phyloP scores from a whole-genome alignment of 2,888 invertebrate species.

The Cactoblastis cactorum region DNA sequence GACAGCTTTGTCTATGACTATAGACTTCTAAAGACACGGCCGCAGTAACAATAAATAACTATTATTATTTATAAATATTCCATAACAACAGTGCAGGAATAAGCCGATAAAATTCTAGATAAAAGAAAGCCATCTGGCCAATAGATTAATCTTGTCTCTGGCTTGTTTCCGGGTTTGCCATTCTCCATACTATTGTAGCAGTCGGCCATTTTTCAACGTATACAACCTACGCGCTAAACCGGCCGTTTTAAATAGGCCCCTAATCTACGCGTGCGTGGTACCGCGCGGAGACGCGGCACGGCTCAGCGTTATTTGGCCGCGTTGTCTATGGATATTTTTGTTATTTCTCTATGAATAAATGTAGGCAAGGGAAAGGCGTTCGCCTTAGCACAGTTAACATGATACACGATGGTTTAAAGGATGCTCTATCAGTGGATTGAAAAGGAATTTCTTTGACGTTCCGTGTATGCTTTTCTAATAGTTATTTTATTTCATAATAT shows the following conservation, averaged over 20 bases:
- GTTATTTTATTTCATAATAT: not conserved
- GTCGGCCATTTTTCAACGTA: slow-evolving; percentile 73
- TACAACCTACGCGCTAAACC: slow-evolving; percentile 66
- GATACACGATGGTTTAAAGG: slow-evolving; percentile 47
- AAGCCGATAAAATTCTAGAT: slow-evolving; percentile 12
- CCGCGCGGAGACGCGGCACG: slow-evolving; percentile 25
- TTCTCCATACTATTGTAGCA: slow-evolving; percentile 68
- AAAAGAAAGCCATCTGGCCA: slow-evolving; percentile 35
- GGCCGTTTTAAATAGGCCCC: slow-evolving; percentile 44
- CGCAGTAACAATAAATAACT: not conserved
- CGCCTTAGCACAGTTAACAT: slow-evolving; percentile 73
- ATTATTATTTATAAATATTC: slow-evolving; percentile 13
- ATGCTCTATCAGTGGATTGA: slow-evolving; percentile 45
- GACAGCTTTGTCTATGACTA: not conserved
- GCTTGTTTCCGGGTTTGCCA: slow-evolving; percentile 71
- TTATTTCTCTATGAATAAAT: slow-evolving; percentile 78
- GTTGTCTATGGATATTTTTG: slow-evolving; percentile 74
- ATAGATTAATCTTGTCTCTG: slow-evolving; percentile 70
- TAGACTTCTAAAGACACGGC: not conserved
- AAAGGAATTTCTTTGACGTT: slow-evolving; percentile 31
- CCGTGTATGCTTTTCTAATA: not conserved
- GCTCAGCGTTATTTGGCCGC: slow-evolving; percentile 44
- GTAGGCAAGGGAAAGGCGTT: slow-evolving; percentile 75
- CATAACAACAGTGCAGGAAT: slow-evolving; percentile 1
- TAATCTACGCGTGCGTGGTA: slow-evolving; percentile 27